Evolutionary conservation across 2,888 invertebrate genomes (phyloP), one percentile per base, ranked within the genome.

Genomic region (Acronicta aceris): DNA sequence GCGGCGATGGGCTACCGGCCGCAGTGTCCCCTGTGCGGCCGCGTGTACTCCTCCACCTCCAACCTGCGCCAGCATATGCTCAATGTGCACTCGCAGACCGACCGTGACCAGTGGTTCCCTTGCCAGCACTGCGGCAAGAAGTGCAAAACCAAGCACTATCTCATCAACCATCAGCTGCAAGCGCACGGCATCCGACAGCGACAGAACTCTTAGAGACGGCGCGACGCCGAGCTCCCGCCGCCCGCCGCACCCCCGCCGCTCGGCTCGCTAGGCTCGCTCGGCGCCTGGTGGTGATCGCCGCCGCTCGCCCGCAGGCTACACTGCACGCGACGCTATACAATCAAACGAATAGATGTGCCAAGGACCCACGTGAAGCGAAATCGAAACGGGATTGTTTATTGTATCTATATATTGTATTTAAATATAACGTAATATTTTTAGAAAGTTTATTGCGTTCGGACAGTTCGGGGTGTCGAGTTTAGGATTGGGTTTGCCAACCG

Each of bases 41-140:
- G 96, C 88, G 95, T 96, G 91, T 96, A 96, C 95, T 96, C 96
- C 84, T 96, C 96, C 87, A 95, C 96, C 81, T 96, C 96, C 94
- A 97, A 97, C 95, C 95, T 97, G 87, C 96, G 96, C 89, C 96
- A 97, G 94, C 97, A 97, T 93, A 96, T 96, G 92, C 96, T 96
- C 93, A 97, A 97, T 92, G 96, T 97, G 89, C 97, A 97, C 94
- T 96, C 96, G 88, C 95, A 96, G 91, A 95, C 96, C 81, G 95
- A 96, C 84, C 95, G 96, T 84, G 96, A 96, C 87, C 95, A 96
- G 88, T 96, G 96, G 96, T 96, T 96, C 85, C 95, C 96, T 84
- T 97, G 97, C 93, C 95, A 96, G 88, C 95, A 96, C 85, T 96
- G 97, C 95, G 96, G 96, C 85, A 96, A 96, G 93, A 96, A 96